A percentile compares a stretch with the other conserved stretches of the same genome.
These are phyloP conservation scores for Tinea pellionella DNA, from an alignment of 2,888 invertebrate genomes.

Conservation along the genomic window DNA sequence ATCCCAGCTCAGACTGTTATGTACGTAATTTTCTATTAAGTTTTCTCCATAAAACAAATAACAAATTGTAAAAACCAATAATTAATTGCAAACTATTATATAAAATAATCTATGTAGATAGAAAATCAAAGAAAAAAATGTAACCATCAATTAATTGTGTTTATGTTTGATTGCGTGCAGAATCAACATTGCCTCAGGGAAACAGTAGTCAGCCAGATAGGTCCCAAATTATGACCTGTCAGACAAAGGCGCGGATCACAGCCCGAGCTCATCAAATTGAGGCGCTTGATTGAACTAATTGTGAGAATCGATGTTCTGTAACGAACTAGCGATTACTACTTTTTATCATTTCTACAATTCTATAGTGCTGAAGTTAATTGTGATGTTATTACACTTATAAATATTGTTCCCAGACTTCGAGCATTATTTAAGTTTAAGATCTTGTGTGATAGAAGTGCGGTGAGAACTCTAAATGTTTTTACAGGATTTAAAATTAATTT, in stretches of 20 bases:
- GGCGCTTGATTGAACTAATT: conserved; percentile 29
- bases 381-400: background rate
- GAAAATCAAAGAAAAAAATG: too few relatives aligned
- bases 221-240: conserved; percentile 46
- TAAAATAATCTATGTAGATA: too few relatives aligned
- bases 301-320: conserved; percentile 43
- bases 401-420: background rate
- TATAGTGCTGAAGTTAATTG: background rate
- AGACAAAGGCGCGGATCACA: conserved; percentile 19
- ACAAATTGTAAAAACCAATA: too few relatives aligned
- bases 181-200: conserved; percentile 1
- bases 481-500: background rate
- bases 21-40: too few relatives aligned
- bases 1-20: too few relatives aligned
- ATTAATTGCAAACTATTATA: too few relatives aligned
- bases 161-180: background rate
- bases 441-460: background rate
- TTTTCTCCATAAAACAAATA: too few relatives aligned
- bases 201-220: background rate
- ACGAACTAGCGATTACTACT: conserved; percentile 6
- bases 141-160: background rate
- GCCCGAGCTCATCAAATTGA: background rate
- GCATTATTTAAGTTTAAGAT: background rate
- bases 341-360: background rate
- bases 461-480: background rate